Evolutionary conservation across 2,888 invertebrate genomes (phyloP), one percentile per base, ranked within the genome.

Genomic region (Nebria salina): DNA sequence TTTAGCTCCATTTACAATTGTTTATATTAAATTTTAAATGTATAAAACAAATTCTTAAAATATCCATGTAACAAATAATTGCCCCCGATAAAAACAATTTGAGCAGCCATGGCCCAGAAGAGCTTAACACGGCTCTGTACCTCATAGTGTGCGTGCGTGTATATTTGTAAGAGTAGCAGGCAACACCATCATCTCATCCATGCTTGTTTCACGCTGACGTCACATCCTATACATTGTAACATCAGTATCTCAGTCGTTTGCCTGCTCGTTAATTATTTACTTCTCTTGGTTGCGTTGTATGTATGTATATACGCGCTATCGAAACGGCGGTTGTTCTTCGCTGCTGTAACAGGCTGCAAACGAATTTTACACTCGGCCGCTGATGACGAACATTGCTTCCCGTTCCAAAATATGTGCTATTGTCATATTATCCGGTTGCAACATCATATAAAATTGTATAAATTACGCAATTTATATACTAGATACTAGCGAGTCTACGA

Each of bases 171-270:
- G 54, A 11, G 54, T 54, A 2, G 54, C 54, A 11, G 54, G 54
- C 54, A 70, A 20, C 20, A 70, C 5, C 70, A 70, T 13, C 70
- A 70, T 13, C 2, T 8, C 70, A 70, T 26, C 70, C 70, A 70
- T 25, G 25, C 70, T 70, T 70, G 70, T 70, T 70, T 70, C 70
- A 70, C 25, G 70, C 70, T 70, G 70, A 70, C 70, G 70, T 70
- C 70, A 70, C 70, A 15, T 70, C 70, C 70, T 70, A 70, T 70
- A 70, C 70, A 70, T 70, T 70, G 70, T 70, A 70, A 70, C 70
- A 70, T 70, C 70, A 70, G 70, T 70, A 70, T 70, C 70, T 70
- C 70, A 70, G 70, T 26, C 70, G 70, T 70, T 70, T 70, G 70
- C 15, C 70, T 70, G 70, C 70, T 70, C 70, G 70, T 70, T 70